Base-by-base conservation (phyloP, 2,888 invertebrate species). In the Anodontia alba region DNA sequence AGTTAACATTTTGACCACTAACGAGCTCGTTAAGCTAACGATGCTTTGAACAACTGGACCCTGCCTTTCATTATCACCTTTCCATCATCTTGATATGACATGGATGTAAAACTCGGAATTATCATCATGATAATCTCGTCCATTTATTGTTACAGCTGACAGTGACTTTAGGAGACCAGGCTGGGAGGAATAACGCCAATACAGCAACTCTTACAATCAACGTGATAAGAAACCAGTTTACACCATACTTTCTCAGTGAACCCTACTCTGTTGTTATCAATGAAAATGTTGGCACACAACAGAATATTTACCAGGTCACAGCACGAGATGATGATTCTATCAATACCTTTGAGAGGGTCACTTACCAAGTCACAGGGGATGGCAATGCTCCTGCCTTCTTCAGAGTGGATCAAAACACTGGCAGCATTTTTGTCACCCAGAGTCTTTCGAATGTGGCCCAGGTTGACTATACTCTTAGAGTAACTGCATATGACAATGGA, bases 321-420 rank as follows among this genome's bases (percentile, higher is more conserved):
- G 88, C 87, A 33, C 57, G 73, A n/a, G 88, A 87, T 78, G 76
- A 72, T 66, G 88, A 87, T 62, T 70, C 73, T 23, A 8, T 36
- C 2, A 86, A 85, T 62, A 89, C 89, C 0, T 90, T 90, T 81
- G 89, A 90, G 80, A 57, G 68, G 66, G 83, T 93, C 17, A 62
- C 70, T 26, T 93, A 91, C 77, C 77, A 86, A 42, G 81, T 93
- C 20, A 89, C 88, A 23, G 93, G 93, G 1, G 92, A 92, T 80
- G 90, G 90, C 54, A 87, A 88, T 54, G 91, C 93, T 26, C 89
- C 91, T 0, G 89, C 90, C 29, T 93, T 89, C 83, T 93, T 93
- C 82, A 67, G 62, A 17, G 87, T 93, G n/a, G 85, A 89, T 29
- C 51, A 71, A n/a, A 49, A 66, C 33, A 86, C 80, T 46, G 92